These are phyloP conservation scores for Nephila pilipes DNA, from an alignment of 1,140 invertebrate species.

Conservation along the genomic window DNA sequence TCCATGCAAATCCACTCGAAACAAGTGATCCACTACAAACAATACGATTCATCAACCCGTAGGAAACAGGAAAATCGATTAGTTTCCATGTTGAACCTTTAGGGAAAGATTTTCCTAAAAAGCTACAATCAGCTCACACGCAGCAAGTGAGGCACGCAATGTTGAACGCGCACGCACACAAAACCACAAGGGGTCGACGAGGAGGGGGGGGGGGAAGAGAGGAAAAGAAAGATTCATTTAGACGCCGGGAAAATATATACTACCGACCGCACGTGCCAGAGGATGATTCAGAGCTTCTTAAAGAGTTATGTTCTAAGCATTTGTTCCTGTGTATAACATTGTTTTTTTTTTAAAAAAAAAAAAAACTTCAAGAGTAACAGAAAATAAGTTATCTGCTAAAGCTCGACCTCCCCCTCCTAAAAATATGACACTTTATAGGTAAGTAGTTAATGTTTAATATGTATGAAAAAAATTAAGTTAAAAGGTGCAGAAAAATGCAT, in stretches of 20 bases:
- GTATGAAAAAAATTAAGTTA: too few species aligned
- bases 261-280: background rate
- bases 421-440: too few species aligned
- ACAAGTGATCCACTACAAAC: background rate
- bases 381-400: too few species aligned
- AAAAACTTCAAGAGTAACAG: too few species aligned
- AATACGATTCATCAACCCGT: background rate
- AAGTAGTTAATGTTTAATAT: too few species aligned
- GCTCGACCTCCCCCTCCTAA: too few species aligned
- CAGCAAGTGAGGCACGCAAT: background rate
- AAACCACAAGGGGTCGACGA: background rate
- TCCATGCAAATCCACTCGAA: background rate
- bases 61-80: background rate
- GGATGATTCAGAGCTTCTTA: constrained; percentile 4
- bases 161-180: background rate
- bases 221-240: background rate
- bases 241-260: background rate
- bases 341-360: too few species aligned
- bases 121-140: constrained; percentile 30
- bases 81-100: background rate
- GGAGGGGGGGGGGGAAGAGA: background rate
- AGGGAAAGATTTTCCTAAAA: background rate
- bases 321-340: background rate
- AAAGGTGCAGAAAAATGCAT: too few species aligned
- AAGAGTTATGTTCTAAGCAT: background rate